These are phyloP conservation scores for Drosophila nr. medialis DNA, from an alignment of 2,888 invertebrate species.

Conservation along the genomic window DNA sequence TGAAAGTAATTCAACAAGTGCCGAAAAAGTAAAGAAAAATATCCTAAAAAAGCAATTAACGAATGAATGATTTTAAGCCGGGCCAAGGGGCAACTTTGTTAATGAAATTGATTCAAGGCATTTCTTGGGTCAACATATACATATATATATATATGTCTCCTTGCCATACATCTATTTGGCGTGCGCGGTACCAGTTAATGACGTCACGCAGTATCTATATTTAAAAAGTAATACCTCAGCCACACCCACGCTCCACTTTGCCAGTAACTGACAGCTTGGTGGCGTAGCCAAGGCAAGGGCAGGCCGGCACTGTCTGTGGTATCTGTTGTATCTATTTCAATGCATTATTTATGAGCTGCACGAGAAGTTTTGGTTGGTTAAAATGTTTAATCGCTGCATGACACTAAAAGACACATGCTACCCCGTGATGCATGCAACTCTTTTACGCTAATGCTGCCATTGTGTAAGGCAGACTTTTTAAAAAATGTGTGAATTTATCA, in stretches of 20 bases:
- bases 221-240: slow-evolving; percentile 7
- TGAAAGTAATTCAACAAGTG: slow-evolving; percentile 17
- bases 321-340: not conserved
- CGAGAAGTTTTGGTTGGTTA: slow-evolving; percentile 6
- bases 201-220: slow-evolving; percentile 21
- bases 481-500: not conserved
- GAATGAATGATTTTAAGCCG: not conserved
- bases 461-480: not conserved
- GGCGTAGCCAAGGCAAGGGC: not conserved
- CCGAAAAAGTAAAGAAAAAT: not conserved
- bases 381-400: slow-evolving; percentile 19
- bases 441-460: slow-evolving; percentile 6
- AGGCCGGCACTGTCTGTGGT: not conserved
- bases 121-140: slow-evolving; percentile 28
- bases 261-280: not conserved
- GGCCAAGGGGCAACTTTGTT: slow-evolving; percentile 15
- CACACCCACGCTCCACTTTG: slow-evolving; percentile 4
- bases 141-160: slow-evolving; percentile 5
- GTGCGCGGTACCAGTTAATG: slow-evolving; percentile 9
- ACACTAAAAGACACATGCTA: slow-evolving; percentile 6
- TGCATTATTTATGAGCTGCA: slow-evolving; percentile 25
- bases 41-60: slow-evolving; percentile 55
- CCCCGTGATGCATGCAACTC: slow-evolving; percentile 30
- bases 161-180: slow-evolving; percentile 16
- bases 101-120: slow-evolving; percentile 47